These are phyloP conservation scores for Trachelipus rathkii DNA, from an alignment of 1,140 invertebrate genomes.

Conservation along the genomic window DNA sequence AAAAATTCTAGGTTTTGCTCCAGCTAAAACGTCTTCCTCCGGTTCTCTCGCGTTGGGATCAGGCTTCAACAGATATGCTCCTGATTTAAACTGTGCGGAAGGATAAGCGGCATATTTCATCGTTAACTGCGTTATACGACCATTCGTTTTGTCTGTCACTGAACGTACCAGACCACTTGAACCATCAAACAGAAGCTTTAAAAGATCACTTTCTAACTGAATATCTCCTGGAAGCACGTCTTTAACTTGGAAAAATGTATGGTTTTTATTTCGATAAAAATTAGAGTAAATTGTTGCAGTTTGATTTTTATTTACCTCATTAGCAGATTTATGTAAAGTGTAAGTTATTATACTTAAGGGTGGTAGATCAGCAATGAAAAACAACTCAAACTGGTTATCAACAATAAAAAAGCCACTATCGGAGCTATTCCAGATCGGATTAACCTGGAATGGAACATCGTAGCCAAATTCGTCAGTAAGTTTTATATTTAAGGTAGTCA, in stretches of 20 bases:
- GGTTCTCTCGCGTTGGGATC: slow-evolving; percentile 62
- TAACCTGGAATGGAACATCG: slow-evolving; percentile 65
- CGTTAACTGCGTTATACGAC: slow-evolving; percentile 67
- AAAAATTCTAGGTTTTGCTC: slow-evolving; percentile 60
- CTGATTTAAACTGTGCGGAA: slow-evolving; percentile 85
- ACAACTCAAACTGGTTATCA: slow-evolving; percentile 67
- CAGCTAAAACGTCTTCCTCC: slow-evolving; percentile 67
- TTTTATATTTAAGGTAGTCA: slow-evolving; percentile 65
- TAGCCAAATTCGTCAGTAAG: slow-evolving; percentile 64
- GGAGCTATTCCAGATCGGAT: slow-evolving; percentile 66
- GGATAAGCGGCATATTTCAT: slow-evolving; percentile 79
- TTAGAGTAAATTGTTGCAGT: too few species aligned
- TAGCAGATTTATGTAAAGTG: too few species aligned
- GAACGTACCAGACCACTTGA: slow-evolving; percentile 73
- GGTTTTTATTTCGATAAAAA: too few species aligned
- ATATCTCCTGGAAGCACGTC: too few species aligned
- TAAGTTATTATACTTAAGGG: too few species aligned
- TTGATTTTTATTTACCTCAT: too few species aligned
- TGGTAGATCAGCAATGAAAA: too few species aligned
- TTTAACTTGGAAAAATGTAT: too few species aligned
- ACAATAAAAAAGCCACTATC: slow-evolving; percentile 42
- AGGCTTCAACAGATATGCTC: slow-evolving; percentile 94
- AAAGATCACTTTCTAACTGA: slow-evolving; percentile 71
- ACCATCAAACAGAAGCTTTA: slow-evolving; percentile 66
- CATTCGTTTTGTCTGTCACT: slow-evolving; percentile 68